These are phyloP conservation scores for Meliscaeva auricollis DNA, from an alignment of 2,888 invertebrate species.

Conservation along the genomic window DNA sequence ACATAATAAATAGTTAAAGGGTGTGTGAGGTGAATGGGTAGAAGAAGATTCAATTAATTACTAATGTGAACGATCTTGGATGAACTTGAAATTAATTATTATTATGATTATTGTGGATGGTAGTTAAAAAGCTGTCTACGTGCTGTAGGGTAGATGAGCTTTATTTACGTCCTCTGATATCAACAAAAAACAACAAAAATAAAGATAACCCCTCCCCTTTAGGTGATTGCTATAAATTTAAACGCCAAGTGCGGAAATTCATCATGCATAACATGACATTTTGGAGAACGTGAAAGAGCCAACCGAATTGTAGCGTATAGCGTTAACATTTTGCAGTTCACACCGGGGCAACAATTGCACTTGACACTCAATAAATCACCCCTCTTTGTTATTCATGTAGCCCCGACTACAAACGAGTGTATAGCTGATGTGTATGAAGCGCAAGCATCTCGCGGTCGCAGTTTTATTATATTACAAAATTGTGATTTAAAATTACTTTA, in stretches of 20 bases:
- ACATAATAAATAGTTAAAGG: background rate
- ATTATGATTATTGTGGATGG: background rate
- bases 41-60: conserved; percentile 14
- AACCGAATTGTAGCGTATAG: conserved; percentile 33
- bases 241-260: conserved; percentile 65
- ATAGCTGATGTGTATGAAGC: conserved; percentile 14
- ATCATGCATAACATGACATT: conserved; percentile 64
- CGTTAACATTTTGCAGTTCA: conserved; percentile 48
- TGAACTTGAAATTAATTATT: conserved; percentile 67
- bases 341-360: conserved; percentile 75
- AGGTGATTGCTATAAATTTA: conserved; percentile 49
- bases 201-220: background rate
- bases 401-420: background rate
- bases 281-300: conserved; percentile 30
- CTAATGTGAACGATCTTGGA: conserved; percentile 49
- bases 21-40: background rate
- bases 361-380: conserved; percentile 76
- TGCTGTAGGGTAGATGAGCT: background rate
- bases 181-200: too few relatives aligned
- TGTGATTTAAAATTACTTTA: conserved; percentile 47
- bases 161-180: background rate
- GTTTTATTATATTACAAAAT: conserved; percentile 62
- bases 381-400: conserved; percentile 31
- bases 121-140: conserved; percentile 25
- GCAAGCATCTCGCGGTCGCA: conserved; percentile 45